A percentile compares a stretch with the other conserved stretches of the same genome.
These are phyloP conservation scores for Epizoanthus rinbou DNA, from an alignment of 92 coral and sea anemone genomes.

Conservation along the genomic window DNA sequence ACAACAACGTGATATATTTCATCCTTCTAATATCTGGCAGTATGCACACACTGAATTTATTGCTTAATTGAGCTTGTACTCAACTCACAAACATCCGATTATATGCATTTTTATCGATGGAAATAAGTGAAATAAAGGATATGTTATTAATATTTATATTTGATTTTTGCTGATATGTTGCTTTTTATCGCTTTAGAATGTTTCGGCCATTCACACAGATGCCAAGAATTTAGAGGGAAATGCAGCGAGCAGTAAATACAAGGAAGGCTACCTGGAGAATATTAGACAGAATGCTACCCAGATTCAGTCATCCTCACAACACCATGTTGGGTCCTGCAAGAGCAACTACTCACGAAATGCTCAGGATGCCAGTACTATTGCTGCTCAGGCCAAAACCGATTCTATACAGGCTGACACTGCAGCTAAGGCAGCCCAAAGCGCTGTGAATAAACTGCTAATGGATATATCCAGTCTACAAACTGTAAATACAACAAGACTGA, in stretches of 20 bases:
- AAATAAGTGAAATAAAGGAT: no score
- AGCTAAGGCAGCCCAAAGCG: conserved; percentile 46
- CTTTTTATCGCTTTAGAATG: conserved; percentile 47
- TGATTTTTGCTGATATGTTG: neutral
- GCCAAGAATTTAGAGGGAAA: conserved; percentile 51
- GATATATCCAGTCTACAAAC: conserved; percentile 60
- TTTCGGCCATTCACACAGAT: conserved; percentile 52
- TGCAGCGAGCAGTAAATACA: conserved; percentile 60
- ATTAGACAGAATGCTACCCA: conserved; percentile 47
- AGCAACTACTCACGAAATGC: conserved; percentile 66
- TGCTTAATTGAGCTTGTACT: no score
- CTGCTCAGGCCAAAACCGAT: conserved; percentile 52
- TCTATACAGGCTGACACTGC: conserved; percentile 52
- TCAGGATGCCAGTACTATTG: conserved; percentile 44
- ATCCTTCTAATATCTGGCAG: no score
- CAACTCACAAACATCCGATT: no score
- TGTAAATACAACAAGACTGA: conserved; percentile 65
- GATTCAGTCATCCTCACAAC: conserved; percentile 38
- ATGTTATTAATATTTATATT: no score
- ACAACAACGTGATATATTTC: no score
- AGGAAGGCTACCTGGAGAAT: conserved; percentile 39
- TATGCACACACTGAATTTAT: no score
- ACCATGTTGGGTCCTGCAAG: conserved; percentile 52
- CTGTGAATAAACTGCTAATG: conserved; percentile 45
- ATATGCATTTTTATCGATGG: no score